Base-by-base conservation (phyloP, 2,797 vertebrate genomes). In the Danio kyathit region DNA sequence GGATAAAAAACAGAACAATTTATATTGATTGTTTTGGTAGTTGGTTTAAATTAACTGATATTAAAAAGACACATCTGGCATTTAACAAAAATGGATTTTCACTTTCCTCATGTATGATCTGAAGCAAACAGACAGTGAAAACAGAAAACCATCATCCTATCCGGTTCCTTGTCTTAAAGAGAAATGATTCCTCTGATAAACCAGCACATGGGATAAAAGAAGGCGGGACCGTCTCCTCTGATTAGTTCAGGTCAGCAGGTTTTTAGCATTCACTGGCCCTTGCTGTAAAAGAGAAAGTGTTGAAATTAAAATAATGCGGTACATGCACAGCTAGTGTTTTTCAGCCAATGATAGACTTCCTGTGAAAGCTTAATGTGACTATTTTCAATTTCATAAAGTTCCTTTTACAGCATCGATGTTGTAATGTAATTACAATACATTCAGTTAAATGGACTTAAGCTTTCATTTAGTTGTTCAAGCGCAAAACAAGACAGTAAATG, bases 181-280 rank as follows among this genome's bases (percentile, higher is more conserved):
- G 21, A 64, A 73, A 77, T 71, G 5, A 7, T 60, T 67, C 21
- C 41, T 64, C 48, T 46, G 14, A 66, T 56, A 67, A 48, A 82
- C 65, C 61, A 79, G 44, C 44, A 49, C 17, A 21, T 43, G 51
- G 9, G 21, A 59, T 72, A n/a, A 17, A 51, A 7, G 43, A 67
- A 66, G 44, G 49, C 6, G 1, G 51, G 41, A 46, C 48, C 13
- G 1, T 59, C 59, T 79, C 59, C 60, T 80, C 78, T 65, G 70
- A 73, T 65, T 56, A 59, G 59, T 41, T 59, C 52, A 40, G 54
- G 57, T 73, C 70, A 74, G 19, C 10, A 10, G 52, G 49, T 12
- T 60, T 75, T 85, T 82, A 89, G 80, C 87, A 89, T 81, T 88
- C 88, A 29, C 83, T 89, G 71, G 85, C 86, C 41, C 82, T 84